Evolutionary conservation across 2,797 vertebrate species (phyloP).

Genomic region (Pipistrellus pipistrellus): DNA sequence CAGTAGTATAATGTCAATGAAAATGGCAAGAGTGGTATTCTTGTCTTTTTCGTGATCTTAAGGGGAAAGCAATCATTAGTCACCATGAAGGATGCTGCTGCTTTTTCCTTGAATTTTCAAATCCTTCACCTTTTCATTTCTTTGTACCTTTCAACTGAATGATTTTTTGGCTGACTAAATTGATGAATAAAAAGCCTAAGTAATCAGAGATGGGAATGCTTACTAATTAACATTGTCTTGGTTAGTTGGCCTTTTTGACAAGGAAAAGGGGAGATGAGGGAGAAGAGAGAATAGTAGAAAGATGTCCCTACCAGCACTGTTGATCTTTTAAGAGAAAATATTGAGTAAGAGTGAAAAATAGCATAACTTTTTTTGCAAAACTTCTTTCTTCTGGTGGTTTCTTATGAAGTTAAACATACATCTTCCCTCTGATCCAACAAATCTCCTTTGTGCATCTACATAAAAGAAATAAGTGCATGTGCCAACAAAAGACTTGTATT

Average conservation of each 20-base stretch:
- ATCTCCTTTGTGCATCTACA: not conserved
- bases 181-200: not conserved
- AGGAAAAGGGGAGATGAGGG: not conserved
- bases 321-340: slow-evolving; percentile 26
- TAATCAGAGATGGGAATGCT: not conserved
- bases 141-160: not conserved
- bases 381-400: not conserved
- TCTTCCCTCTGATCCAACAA: slow-evolving; percentile 50
- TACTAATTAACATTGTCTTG: not conserved
- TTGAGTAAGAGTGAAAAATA: slow-evolving; percentile 30
- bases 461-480: not conserved
- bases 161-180: slow-evolving; percentile 11
- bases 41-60: slow-evolving; percentile 30
- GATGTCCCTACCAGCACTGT: not conserved
- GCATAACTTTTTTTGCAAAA: slow-evolving; percentile 11
- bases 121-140: not conserved
- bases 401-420: not conserved
- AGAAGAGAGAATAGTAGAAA: not conserved
- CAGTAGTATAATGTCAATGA: not conserved
- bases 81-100: not conserved
- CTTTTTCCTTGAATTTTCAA: slow-evolving; percentile 22
- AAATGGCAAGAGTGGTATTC: not conserved
- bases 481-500: not conserved
- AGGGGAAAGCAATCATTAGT: not conserved
- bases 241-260: not conserved